phyloP scores from a whole-genome alignment of 1,140 invertebrate genomes.

The Radopholus similis region DNA sequence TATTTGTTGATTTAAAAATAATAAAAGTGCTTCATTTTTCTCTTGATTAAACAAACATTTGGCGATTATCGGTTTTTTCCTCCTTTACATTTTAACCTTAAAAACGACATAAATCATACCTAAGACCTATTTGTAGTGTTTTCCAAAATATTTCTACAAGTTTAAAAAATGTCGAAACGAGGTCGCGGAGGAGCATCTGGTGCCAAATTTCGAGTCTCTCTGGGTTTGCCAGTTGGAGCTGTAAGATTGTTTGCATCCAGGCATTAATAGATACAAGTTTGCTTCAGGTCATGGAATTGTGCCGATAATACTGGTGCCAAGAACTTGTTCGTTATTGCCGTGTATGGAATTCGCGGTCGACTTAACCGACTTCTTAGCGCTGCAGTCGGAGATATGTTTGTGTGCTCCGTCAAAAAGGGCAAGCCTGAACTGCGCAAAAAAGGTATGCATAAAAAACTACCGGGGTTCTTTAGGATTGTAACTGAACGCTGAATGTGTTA shows the following conservation, averaged over 20 bases:
- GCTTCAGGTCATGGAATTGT: slow-evolving; percentile 53
- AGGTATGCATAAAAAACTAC: too few species aligned
- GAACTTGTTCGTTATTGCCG: slow-evolving; percentile 97
- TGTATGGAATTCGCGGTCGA: slow-evolving; percentile 93
- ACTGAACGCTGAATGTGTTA: too few species aligned
- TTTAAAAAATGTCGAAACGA: slow-evolving; percentile 69
- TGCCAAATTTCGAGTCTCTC: slow-evolving; percentile 97
- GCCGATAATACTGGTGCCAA: slow-evolving; percentile 78
- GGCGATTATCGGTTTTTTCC: too few species aligned
- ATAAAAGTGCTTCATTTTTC: too few species aligned
- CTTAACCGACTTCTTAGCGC: slow-evolving; percentile 94
- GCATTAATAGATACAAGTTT: too few species aligned
- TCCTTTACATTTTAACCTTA: too few species aligned
- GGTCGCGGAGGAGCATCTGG: slow-evolving; percentile 99
- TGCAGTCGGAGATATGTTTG: slow-evolving; percentile 95
- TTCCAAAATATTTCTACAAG: too few species aligned
- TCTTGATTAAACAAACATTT: too few species aligned
- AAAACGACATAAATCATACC: too few species aligned
- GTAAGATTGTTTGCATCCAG: slow-evolving; percentile 68
- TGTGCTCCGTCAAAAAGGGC: slow-evolving; percentile 97
- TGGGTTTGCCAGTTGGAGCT: slow-evolving; percentile 96
- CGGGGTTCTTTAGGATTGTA: too few species aligned
- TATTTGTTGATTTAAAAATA: too few species aligned
- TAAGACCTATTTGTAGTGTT: too few species aligned
- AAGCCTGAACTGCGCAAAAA: slow-evolving; percentile 98